Conservation (phyloP, 2,797 vertebrate species). For the Muraenolepis orangiensis region DNA sequence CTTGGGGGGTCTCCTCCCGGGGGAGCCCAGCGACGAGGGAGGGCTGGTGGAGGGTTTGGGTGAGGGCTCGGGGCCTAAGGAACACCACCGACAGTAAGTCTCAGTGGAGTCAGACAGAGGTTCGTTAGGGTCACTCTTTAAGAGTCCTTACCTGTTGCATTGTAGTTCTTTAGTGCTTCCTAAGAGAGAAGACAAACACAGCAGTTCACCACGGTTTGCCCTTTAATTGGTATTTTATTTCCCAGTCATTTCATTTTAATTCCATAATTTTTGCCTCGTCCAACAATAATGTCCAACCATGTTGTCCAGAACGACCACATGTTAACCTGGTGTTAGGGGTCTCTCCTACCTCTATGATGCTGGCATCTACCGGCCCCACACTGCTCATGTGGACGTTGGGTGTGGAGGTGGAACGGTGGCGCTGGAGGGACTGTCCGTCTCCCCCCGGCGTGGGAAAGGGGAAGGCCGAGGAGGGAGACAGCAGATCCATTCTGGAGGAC, state of each 20-base stretch:
- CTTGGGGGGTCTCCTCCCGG: constrained; percentile 79
- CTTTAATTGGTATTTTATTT: too few species aligned
- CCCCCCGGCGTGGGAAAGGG: constrained; percentile 74
- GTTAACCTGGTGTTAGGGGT: too few species aligned
- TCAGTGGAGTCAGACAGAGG: background rate
- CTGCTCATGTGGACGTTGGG: constrained; percentile 92
- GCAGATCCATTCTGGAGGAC: constrained; percentile 60
- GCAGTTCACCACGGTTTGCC: background rate
- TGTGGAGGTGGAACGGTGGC: constrained; percentile 90
- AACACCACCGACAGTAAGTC: background rate
- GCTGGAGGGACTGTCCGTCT: constrained; percentile 82
- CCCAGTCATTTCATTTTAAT: too few species aligned
- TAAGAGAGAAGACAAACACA: constrained; percentile 44
- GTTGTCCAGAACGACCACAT: too few species aligned
- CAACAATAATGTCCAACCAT: too few species aligned
- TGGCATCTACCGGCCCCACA: constrained; percentile 71
- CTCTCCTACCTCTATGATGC: constrained; percentile 84
- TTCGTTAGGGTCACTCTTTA: too few species aligned
- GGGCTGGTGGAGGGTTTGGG: constrained; percentile 72
- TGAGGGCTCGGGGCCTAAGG: constrained; percentile 65
- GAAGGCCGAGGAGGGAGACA: constrained; percentile 72
- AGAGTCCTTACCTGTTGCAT: constrained; percentile 62
- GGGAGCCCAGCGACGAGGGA: constrained; percentile 69
- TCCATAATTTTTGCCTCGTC: too few species aligned
- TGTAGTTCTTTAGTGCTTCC: constrained; percentile 73